These are phyloP conservation scores for Umimayanthus chanpuru DNA, from an alignment of 92 coral and sea anemone genomes.

Conservation along the genomic window DNA sequence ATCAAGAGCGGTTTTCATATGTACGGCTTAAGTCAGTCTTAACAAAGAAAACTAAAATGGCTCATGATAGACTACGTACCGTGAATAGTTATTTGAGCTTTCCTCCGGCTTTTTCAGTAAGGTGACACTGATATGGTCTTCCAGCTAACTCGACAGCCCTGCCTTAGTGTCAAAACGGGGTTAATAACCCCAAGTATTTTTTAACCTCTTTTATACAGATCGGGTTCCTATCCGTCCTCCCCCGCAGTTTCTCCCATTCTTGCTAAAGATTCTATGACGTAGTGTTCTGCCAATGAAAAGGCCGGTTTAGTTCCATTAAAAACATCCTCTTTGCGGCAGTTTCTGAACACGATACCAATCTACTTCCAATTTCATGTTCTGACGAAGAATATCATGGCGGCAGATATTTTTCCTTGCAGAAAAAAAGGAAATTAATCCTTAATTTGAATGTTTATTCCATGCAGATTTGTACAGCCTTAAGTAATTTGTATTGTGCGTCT, in stretches of 20 bases:
- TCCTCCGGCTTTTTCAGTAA: too few relatives aligned
- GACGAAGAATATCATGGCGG: neutral
- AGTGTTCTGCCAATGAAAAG: neutral
- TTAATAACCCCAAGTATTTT: neutral
- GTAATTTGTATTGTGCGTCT: neutral
- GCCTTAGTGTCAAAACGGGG: neutral
- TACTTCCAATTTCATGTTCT: neutral
- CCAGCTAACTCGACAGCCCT: neutral
- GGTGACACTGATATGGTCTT: neutral
- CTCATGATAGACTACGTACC: neutral
- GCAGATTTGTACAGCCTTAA: neutral
- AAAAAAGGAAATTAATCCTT: neutral
- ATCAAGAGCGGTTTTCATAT: neutral
- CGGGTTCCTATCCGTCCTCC: neutral
- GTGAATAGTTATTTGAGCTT: neutral
- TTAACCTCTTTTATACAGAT: neutral
- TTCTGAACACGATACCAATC: neutral
- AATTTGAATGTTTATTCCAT: too few relatives aligned
- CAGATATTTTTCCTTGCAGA: neutral
- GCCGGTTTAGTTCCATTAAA: neutral
- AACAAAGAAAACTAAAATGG: too few relatives aligned
- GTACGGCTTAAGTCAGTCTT: neutral
- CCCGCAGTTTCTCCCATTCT: neutral
- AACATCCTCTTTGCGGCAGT: neutral
- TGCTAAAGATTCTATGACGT: neutral